A percentile compares a stretch with the other conserved stretches of the same genome.
Conservation (phyloP, 1,140 invertebrate species). For the Conopomorpha cramerella region DNA sequence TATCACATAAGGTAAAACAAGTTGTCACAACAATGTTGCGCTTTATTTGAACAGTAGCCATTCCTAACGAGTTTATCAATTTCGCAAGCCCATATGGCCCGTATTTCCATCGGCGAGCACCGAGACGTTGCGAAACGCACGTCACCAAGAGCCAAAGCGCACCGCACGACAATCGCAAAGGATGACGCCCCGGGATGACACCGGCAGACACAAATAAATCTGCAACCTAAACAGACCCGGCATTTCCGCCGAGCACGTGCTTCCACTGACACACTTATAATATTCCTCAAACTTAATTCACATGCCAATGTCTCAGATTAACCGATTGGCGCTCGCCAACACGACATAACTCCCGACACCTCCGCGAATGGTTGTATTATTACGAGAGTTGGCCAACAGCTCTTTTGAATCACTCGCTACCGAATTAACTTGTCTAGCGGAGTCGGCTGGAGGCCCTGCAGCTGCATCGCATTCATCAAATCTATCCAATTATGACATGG, state of each 20-base stretch:
- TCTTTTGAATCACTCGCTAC: slow-evolving; percentile 27
- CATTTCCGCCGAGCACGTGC: slow-evolving; percentile 39
- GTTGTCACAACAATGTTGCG: too few relatives aligned
- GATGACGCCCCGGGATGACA: slow-evolving; percentile 45
- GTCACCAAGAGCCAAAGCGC: slow-evolving; percentile 23
- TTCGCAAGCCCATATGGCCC: slow-evolving; percentile 15
- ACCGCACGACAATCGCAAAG: slow-evolving; percentile 14
- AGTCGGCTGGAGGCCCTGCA: slow-evolving; percentile 21
- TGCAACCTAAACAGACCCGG: slow-evolving; percentile 45
- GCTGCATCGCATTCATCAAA: slow-evolving; percentile 20
- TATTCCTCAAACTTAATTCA: slow-evolving; percentile 15
- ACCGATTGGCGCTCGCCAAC: slow-evolving; percentile 1
- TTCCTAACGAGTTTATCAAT: slow-evolving; percentile 6
- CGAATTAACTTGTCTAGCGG: slow-evolving; percentile 28
- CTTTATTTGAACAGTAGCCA: too few relatives aligned
- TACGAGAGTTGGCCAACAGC: slow-evolving; percentile 24
- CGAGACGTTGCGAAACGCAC: slow-evolving; percentile 23
- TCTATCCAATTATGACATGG: slow-evolving; percentile 1
- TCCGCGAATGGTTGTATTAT: slow-evolving; percentile 28
- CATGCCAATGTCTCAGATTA: slow-evolving; percentile 2
- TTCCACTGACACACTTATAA: slow-evolving; percentile 35
- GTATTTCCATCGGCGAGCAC: slow-evolving; percentile 22
- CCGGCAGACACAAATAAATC: slow-evolving; percentile 45
- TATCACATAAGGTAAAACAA: too few relatives aligned
- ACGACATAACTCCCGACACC: background rate